Percentiles rank a stretch among this genome's conserved stretches.
Conservation (phyloP, 2,888 invertebrate genomes). For the Euplexia lucipara region DNA sequence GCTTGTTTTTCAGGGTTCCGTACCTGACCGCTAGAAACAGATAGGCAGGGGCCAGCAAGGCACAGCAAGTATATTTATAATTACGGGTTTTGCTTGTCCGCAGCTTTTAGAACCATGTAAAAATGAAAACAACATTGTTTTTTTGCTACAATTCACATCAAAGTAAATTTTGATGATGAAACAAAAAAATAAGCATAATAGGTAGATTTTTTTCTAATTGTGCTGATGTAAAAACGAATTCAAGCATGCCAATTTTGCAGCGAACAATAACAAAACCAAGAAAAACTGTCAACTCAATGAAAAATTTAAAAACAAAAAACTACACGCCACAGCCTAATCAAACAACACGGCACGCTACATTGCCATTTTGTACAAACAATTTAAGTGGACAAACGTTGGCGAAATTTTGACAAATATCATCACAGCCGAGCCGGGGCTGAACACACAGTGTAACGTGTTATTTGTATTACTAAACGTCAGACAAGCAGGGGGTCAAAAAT, state of each 20-base stretch:
- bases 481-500: slow-evolving; percentile 53
- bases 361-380: slow-evolving; percentile 42
- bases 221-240: background rate
- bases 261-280: slow-evolving; percentile 9
- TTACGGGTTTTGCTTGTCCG: background rate
- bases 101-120: background rate
- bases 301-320: slow-evolving; percentile 32
- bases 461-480: slow-evolving; percentile 61
- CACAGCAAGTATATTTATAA: background rate
- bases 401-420: slow-evolving; percentile 59
- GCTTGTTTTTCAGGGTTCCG: no score
- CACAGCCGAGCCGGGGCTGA: slow-evolving; percentile 21
- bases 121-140: background rate
- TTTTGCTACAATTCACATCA: background rate
- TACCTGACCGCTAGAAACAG: no score
- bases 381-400: slow-evolving; percentile 46
- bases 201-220: no score
- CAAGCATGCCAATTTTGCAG: background rate
- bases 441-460: slow-evolving; percentile 57
- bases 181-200: background rate
- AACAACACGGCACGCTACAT: slow-evolving; percentile 33
- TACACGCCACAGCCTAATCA: slow-evolving; percentile 40
- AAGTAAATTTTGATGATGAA: background rate
- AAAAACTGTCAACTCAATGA: slow-evolving; percentile 35
- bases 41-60: no score